These are phyloP conservation scores for Thalassophryne amazonica DNA, from an alignment of 2,797 vertebrate genomes.

Conservation along the genomic window DNA sequence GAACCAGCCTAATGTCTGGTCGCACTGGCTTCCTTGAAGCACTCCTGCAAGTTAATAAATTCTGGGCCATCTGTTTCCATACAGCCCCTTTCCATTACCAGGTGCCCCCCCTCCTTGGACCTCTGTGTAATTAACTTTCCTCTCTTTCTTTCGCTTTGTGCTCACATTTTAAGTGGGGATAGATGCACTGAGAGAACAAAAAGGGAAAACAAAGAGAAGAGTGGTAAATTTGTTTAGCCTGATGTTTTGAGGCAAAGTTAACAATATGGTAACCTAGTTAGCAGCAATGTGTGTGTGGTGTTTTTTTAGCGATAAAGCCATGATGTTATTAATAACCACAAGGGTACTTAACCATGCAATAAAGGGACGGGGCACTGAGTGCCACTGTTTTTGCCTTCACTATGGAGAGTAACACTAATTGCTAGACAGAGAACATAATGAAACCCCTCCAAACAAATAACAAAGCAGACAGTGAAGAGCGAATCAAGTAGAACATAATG, in stretches of 20 bases:
- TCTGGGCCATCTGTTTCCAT: slow-evolving; percentile 80
- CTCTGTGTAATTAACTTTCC: slow-evolving; percentile 78
- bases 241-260: slow-evolving; percentile 68
- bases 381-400: slow-evolving; percentile 64
- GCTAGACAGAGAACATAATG: slow-evolving; percentile 69
- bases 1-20: slow-evolving; percentile 75
- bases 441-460: slow-evolving; percentile 74
- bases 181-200: slow-evolving; percentile 25
- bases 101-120: slow-evolving; percentile 57
- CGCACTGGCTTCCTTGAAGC: slow-evolving; percentile 73
- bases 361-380: slow-evolving; percentile 70
- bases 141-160: slow-evolving; percentile 67
- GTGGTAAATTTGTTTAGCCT: slow-evolving; percentile 62
- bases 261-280: slow-evolving; percentile 65
- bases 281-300: slow-evolving; percentile 37
- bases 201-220: slow-evolving; percentile 33
- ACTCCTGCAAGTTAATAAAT: slow-evolving; percentile 81
- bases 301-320: slow-evolving; percentile 64
- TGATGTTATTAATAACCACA: slow-evolving; percentile 76
- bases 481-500: slow-evolving; percentile 52
- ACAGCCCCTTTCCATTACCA: slow-evolving; percentile 72
- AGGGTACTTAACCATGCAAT: slow-evolving; percentile 76
- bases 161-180: slow-evolving; percentile 57
- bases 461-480: slow-evolving; percentile 60
- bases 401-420: slow-evolving; percentile 74